These are phyloP conservation scores for Ichneumoninae sp. DNA, from an alignment of 2,888 invertebrate species.

Conservation along the genomic window DNA sequence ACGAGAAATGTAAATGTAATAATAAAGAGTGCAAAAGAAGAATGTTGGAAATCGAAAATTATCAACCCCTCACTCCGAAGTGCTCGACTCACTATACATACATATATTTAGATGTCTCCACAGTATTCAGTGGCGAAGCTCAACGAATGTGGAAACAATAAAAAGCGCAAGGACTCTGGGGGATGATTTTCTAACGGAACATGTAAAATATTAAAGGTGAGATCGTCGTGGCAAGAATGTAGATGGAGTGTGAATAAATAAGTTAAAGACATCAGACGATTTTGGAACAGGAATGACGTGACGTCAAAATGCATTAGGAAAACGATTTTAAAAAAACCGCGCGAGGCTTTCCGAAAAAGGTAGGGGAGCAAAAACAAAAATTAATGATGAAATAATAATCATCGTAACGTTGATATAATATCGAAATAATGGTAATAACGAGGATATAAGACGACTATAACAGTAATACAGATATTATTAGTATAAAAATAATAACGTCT, in stretches of 20 bases:
- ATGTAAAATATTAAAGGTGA: conserved; percentile 1
- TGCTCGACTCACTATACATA: conserved; percentile 29
- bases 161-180: neutral
- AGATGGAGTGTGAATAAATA: neutral
- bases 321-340: neutral
- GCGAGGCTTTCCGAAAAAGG: conserved; percentile 48
- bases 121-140: conserved; percentile 49
- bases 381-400: conserved; percentile 67
- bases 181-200: conserved; percentile 8
- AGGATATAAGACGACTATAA: conserved; percentile 51
- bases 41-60: conserved; percentile 14
- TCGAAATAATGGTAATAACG: conserved; percentile 71
- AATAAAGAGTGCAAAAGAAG: conserved; percentile 18
- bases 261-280: neutral
- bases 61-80: neutral
- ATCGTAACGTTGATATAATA: conserved; percentile 62
- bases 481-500: conserved; percentile 63
- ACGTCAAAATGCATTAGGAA: conserved; percentile 16
- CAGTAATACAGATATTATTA: conserved; percentile 65
- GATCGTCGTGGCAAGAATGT: neutral
- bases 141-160: conserved; percentile 41
- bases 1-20: conserved; percentile 10
- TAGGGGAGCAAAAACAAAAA: conserved; percentile 62
- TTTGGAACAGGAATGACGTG: neutral
- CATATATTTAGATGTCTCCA: conserved; percentile 28